Base-by-base conservation (phyloP, 2,797 vertebrate species). In the Trachurus trachurus region DNA sequence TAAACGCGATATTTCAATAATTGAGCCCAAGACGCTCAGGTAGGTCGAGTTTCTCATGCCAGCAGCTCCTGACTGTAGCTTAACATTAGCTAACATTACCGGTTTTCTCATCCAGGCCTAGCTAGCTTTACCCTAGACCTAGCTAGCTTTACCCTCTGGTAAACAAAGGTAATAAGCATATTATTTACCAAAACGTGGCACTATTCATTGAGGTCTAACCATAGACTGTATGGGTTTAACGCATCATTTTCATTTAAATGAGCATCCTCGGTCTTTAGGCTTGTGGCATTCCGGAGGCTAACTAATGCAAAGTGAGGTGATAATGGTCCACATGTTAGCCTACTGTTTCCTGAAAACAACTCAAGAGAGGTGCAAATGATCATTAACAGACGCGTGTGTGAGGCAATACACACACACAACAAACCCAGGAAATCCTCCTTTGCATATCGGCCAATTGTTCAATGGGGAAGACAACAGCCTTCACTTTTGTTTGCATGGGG, bases 401-500 rank as follows among this genome's bases (percentile, higher is more conserved):
- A 26, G 26, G 26, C 1, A 71, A 82, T 60, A 68, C 86, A 53
- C 85, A 75, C 13, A 13, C 85, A 75, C 13, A 13, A 16, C 53
- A 56, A 70, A 19, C 57, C 13, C 37, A 72, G 71, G 73, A 86
- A 86, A 83, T 86, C 86, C 85, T 86, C 21, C 67, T 88, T 74
- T 68, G 45, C 76, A 1, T 70, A 63, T 76, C 77, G 66, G 71
- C 29, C 69, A 57, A 69, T 65, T 72, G 75, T 77, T 91, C 66
- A 61, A 57, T 56, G 64, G 31, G 31, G 49, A 74, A 58, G 79
- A 40, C 31, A 26, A 34, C 74, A 47, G 66, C 69, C 85, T 87
- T 88, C 87, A 90, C 90, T 93, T 91, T 91, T 91, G 86, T 92
- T 90, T 85, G 91, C 63, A 58, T 71, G 80, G 54, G 77, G 71